phyloP scores from a whole-genome alignment of 2,797 vertebrate genomes.

The Gallinago stenura region DNA sequence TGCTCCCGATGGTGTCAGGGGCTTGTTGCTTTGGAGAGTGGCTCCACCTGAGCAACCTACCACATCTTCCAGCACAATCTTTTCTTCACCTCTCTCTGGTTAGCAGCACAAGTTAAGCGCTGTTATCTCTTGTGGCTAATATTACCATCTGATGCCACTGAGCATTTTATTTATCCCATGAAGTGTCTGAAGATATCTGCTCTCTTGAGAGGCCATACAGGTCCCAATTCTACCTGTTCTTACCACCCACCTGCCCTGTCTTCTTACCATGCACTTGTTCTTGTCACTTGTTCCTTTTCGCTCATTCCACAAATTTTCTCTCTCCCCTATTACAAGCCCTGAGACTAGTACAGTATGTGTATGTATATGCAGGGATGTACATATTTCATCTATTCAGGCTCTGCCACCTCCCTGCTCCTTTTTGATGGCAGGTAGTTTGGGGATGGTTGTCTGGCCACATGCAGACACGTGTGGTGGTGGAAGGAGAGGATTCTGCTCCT shows the following conservation, averaged over 20 bases:
- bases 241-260: accelerated
- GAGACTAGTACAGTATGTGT: neutral
- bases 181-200: neutral
- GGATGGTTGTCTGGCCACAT: neutral
- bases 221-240: neutral
- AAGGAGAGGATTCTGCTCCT: neutral
- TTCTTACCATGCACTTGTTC: neutral
- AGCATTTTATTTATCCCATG: neutral
- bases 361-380: neutral
- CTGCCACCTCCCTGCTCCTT: neutral
- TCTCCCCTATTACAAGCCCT: neutral
- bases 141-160: neutral
- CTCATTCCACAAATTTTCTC: neutral
- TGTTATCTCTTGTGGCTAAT: neutral
- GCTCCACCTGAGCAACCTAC: neutral
- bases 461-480: neutral
- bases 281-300: neutral
- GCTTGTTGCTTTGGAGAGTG: neutral
- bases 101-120: neutral
- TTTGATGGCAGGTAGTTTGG: neutral
- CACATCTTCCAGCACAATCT: accelerated
- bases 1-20: neutral
- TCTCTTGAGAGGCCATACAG: neutral
- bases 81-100: neutral
- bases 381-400: neutral